phyloP scores from a whole-genome alignment of 1,140 invertebrate genomes.

The Rhopalosiphum maidis region DNA sequence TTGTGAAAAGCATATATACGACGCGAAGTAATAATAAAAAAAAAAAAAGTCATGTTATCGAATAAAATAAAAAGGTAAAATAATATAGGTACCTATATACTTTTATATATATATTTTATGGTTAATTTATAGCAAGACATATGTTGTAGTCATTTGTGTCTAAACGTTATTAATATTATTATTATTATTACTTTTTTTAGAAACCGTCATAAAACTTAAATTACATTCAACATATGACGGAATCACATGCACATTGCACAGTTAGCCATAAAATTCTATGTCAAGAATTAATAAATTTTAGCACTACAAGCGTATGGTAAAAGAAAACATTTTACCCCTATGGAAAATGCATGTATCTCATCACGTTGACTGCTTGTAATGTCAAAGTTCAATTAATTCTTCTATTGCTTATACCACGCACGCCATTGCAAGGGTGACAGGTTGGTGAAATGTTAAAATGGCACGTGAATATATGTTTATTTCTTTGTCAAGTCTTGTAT shows the following conservation, averaged over 20 bases:
- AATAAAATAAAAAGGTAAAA: slow-evolving; percentile 4
- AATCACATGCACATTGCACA: not conserved
- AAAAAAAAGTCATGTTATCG: not conserved
- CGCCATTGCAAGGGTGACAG: too few relatives aligned
- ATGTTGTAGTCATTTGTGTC: not conserved
- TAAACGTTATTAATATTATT: slow-evolving; percentile 1
- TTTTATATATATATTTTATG: not conserved
- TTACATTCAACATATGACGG: not conserved
- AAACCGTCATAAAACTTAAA: slow-evolving; percentile 2
- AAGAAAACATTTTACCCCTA: not conserved
- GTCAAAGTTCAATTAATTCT: not conserved
- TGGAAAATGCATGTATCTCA: not conserved
- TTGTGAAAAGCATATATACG: not conserved
- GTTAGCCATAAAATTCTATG: not conserved
- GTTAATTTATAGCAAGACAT: not conserved
- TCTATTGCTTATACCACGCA: too few relatives aligned
- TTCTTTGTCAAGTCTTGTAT: too few relatives aligned
- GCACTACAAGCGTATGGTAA: not conserved
- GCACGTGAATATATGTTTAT: not conserved
- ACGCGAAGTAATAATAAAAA: not conserved
- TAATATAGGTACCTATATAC: not conserved
- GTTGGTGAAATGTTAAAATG: not conserved
- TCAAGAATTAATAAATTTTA: not conserved
- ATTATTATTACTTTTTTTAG: not conserved
- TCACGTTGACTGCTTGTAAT: not conserved